Percentiles rank a stretch among this genome's conserved stretches.
Evolutionary conservation across 2,113 vertebrate genomes (phyloP).

Genomic region (Ammodytes marinus): DNA sequence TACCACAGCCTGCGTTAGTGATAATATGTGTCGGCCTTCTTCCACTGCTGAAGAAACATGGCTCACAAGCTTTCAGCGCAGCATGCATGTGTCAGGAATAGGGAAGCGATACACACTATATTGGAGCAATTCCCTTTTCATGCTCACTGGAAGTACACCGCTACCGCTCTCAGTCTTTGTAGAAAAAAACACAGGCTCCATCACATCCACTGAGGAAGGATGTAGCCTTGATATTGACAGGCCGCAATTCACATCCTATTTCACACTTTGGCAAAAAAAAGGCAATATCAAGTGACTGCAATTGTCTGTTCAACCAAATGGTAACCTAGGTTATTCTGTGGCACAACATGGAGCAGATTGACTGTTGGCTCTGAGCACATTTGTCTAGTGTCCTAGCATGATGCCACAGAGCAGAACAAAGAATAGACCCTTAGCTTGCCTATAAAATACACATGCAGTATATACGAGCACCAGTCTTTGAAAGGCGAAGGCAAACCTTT

Average conservation of each 20-base stretch:
- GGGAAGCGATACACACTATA: constrained; percentile 69
- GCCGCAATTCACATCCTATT: constrained; percentile 30
- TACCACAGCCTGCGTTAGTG: constrained; percentile 1
- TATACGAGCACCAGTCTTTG: not conserved
- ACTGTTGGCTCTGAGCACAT: not conserved
- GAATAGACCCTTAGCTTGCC: not conserved
- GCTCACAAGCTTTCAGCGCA: not conserved
- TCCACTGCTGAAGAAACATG: not conserved
- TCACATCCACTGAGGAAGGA: not conserved
- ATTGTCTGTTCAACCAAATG: not conserved
- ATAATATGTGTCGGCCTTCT: not conserved
- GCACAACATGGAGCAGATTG: not conserved
- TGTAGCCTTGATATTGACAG: not conserved
- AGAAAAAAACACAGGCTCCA: not conserved
- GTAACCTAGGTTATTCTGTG: not conserved
- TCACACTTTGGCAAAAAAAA: not conserved
- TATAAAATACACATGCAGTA: not conserved
- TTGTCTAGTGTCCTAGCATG: not conserved
- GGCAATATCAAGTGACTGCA: not conserved
- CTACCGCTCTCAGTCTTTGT: not conserved
- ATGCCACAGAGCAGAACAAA: not conserved
- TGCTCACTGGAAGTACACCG: constrained; percentile 51
- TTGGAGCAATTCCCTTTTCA: constrained; percentile 74
- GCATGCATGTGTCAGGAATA: constrained; percentile 62
- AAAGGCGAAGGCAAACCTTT: not conserved